Evolutionary conservation across 2,113 vertebrate species (phyloP).

Genomic region (Anolis sagrei): DNA sequence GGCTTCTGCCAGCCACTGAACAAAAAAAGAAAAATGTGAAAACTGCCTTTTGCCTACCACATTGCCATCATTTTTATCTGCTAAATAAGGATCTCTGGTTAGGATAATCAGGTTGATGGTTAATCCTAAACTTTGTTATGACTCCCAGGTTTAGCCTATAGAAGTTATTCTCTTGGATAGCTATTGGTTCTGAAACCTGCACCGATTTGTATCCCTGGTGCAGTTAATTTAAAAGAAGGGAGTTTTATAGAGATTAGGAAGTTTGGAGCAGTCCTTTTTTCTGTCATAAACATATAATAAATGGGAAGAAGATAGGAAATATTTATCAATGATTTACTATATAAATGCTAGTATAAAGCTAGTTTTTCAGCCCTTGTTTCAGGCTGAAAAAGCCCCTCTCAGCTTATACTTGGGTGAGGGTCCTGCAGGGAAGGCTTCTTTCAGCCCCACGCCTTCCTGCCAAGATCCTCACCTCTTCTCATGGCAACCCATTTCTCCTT

Average conservation of each 20-base stretch:
- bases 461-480: too few species aligned
- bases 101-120: background rate
- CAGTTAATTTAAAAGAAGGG: background rate
- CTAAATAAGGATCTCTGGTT: background rate
- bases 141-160: background rate
- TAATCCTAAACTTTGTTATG: background rate
- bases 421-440: too few species aligned
- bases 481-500: too few species aligned
- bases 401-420: too few species aligned
- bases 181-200: background rate
- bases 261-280: background rate
- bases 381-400: too few species aligned
- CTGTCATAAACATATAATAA: background rate
- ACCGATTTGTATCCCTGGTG: background rate
- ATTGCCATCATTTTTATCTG: constrained; percentile 7
- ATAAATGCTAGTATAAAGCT: too few species aligned
- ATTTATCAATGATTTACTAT: background rate
- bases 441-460: too few species aligned
- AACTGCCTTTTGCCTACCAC: background rate
- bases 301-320: background rate
- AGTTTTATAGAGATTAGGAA: background rate
- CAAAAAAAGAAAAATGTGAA: constrained; percentile 8
- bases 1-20: constrained; percentile 5
- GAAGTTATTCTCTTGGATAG: background rate
- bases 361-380: too few species aligned